Evolutionary conservation across 1,140 invertebrate genomes (phyloP).

Genomic region (Parapsyche elsis): DNA sequence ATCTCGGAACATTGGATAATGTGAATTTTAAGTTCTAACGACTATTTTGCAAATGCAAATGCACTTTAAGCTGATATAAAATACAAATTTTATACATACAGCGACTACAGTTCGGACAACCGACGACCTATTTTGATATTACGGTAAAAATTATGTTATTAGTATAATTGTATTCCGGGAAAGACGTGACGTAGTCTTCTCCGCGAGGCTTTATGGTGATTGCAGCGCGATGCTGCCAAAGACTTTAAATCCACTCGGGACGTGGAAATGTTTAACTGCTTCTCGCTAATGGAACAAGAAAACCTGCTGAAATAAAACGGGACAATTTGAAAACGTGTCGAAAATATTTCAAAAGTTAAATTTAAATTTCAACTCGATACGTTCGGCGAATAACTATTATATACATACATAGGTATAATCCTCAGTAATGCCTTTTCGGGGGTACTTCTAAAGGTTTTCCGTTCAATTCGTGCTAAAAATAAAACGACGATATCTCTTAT

Average conservation of each 20-base stretch:
- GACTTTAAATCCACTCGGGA: conserved; percentile 27
- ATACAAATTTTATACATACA: no score
- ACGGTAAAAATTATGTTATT: conserved; percentile 31
- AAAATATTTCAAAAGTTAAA: background rate
- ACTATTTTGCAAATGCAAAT: no score
- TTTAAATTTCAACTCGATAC: background rate
- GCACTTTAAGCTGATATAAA: no score
- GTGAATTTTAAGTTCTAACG: no score
- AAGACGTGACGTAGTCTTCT: conserved; percentile 27
- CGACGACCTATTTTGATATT: no score
- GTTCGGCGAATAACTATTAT: background rate
- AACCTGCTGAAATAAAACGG: background rate
- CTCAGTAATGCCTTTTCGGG: no score
- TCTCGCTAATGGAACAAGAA: conserved; percentile 10
- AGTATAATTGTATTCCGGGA: conserved; percentile 18
- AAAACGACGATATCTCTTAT: no score
- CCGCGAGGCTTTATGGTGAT: conserved; percentile 36
- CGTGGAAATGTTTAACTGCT: conserved; percentile 32
- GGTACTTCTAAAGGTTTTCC: background rate
- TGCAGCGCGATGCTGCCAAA: conserved; percentile 35
- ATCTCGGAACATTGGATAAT: no score
- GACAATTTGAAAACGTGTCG: background rate
- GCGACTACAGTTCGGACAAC: no score
- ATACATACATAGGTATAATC: no score
- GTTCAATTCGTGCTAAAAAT: no score